Percentiles rank a stretch among this genome's conserved stretches.
phyloP scores from a whole-genome alignment of 53 echinoderm and acorn worm genomes.

The Apostichopus leukothele region DNA sequence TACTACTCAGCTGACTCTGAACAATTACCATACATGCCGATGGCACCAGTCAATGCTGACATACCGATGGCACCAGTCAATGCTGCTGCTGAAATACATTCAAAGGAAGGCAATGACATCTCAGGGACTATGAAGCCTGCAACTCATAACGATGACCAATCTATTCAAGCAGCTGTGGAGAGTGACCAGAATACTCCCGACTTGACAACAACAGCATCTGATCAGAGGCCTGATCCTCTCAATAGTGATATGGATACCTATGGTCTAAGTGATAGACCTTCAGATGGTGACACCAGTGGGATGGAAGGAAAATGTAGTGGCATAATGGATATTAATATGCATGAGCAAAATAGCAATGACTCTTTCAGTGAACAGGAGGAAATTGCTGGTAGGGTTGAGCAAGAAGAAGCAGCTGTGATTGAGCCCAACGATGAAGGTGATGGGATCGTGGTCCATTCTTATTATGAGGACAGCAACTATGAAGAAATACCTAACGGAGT shows the following conservation, averaged over 20 bases:
- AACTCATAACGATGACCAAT: too few species aligned
- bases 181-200: neutral
- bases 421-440: neutral
- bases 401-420: neutral
- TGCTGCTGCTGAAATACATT: neutral
- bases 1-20: slow-evolving; percentile 1
- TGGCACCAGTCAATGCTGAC: neutral
- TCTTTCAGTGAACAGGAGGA: neutral
- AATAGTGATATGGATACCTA: too few species aligned
- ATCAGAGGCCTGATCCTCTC: neutral
- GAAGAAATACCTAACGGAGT: neutral
- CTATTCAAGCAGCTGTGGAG: too few species aligned
- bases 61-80: too few species aligned
- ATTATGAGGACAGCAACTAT: neutral
- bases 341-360: neutral
- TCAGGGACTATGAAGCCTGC: neutral
- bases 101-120: neutral
- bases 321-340: neutral
- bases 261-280: too few species aligned
- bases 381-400: neutral
- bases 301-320: neutral
- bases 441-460: neutral
- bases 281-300: neutral
- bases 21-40: neutral
- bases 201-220: neutral